phyloP scores from a whole-genome alignment of 2,113 vertebrate genomes.

The Isichthys henryi region DNA sequence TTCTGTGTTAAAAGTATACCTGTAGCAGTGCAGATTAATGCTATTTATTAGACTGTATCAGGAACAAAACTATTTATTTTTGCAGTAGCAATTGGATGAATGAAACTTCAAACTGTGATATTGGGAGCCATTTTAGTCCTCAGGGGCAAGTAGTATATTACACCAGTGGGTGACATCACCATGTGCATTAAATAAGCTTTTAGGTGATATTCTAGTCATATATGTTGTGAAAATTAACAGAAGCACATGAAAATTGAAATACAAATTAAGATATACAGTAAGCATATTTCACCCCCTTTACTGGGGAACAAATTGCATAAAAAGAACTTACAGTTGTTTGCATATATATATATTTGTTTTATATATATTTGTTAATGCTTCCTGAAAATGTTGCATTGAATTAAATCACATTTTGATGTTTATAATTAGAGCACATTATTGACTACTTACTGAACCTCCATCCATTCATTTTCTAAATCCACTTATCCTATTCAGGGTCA shows the following conservation, averaged over 20 bases:
- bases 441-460: background rate
- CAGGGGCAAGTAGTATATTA: slow-evolving; percentile 12
- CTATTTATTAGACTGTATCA: slow-evolving; percentile 26
- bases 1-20: background rate
- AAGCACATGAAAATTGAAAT: background rate
- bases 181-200: background rate
- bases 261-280: slow-evolving; percentile 1
- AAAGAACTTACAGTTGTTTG: background rate
- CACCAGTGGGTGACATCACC: background rate
- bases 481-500: no score
- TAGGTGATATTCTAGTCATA: background rate
- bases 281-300: background rate
- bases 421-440: background rate
- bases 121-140: slow-evolving; percentile 10
- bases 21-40: slow-evolving; percentile 8
- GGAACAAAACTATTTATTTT: slow-evolving; percentile 18
- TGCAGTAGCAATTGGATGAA: slow-evolving; percentile 16
- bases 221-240: background rate
- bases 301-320: background rate
- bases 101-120: slow-evolving; percentile 20
- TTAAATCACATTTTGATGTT: background rate
- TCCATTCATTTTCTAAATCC: no score
- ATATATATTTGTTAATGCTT: background rate
- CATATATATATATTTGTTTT: background rate
- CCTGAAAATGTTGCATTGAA: background rate